A percentile compares a stretch with the other conserved stretches of the same genome.
Evolutionary conservation across 1,140 invertebrate genomes (phyloP).

Genomic region (Glomeris maerens): DNA sequence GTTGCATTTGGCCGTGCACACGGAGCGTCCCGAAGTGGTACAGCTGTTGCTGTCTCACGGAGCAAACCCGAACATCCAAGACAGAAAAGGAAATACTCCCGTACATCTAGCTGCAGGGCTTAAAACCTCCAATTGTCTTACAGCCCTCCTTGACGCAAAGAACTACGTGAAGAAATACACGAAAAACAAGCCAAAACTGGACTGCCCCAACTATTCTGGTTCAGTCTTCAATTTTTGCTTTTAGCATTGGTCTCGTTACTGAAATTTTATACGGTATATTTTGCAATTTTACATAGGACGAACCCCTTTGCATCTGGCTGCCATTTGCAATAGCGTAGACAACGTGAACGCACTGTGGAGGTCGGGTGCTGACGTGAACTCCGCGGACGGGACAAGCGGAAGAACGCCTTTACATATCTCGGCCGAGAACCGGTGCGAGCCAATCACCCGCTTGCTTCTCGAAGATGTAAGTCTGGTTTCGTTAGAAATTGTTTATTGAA

Average conservation of each 20-base stretch:
- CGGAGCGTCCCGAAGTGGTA: not conserved
- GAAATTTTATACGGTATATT: not conserved
- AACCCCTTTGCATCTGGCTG: constrained; percentile 1
- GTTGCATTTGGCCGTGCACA: constrained; percentile 2
- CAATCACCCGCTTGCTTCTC: not conserved
- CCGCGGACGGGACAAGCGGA: not conserved
- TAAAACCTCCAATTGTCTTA: not conserved
- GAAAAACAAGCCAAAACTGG: not conserved
- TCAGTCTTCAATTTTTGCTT: not conserved
- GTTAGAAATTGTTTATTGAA: not conserved
- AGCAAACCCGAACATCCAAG: not conserved
- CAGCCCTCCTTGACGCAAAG: not conserved
- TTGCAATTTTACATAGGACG: not conserved
- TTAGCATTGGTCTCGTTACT: not conserved
- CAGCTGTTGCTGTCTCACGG: not conserved
- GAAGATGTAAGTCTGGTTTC: not conserved
- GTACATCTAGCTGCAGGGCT: not conserved
- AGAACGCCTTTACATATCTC: constrained; percentile 1
- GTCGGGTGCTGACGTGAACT: not conserved
- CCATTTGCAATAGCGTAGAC: not conserved
- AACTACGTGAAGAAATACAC: not conserved
- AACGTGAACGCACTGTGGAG: not conserved
- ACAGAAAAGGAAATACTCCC: not conserved
- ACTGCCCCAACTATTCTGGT: not conserved
- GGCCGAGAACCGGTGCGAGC: not conserved